These are phyloP conservation scores for Hyaena hyaena DNA, from an alignment of 2,113 vertebrate genomes.

Conservation along the genomic window DNA sequence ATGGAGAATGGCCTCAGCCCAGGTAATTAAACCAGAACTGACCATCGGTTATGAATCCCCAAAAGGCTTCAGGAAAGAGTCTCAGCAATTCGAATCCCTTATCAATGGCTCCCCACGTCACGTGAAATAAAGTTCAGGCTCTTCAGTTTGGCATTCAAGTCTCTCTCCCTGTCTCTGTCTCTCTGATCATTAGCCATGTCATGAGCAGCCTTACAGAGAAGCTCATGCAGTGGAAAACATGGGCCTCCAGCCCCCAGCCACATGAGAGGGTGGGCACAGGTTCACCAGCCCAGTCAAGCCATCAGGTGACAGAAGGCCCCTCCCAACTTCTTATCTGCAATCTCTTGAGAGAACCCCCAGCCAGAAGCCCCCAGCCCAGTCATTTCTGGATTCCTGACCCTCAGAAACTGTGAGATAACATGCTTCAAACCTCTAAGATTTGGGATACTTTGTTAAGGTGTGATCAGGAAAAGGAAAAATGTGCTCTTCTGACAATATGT, in stretches of 20 bases:
- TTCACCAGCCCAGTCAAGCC: not conserved
- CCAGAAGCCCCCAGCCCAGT: not conserved
- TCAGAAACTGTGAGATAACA: conserved; percentile 29
- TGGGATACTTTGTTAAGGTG: not conserved
- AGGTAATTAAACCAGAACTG: not conserved
- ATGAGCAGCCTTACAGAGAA: not conserved
- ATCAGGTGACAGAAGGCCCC: not conserved
- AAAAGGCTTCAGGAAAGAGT: not conserved
- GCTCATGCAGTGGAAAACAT: not conserved
- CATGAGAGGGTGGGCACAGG: not conserved
- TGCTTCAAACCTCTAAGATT: not conserved
- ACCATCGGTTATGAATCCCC: not conserved
- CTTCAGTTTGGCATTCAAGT: not conserved
- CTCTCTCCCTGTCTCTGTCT: not conserved
- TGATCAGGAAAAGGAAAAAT: not conserved
- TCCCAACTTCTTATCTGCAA: not conserved
- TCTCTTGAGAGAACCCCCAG: not conserved
- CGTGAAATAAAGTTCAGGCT: not conserved
- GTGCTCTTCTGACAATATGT: not conserved
- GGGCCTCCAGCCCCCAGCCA: not conserved
- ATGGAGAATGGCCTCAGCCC: not conserved
- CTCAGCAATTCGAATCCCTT: not conserved
- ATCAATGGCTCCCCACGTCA: not conserved
- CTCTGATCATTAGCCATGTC: not conserved
- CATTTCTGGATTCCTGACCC: not conserved